These are phyloP conservation scores for Ictalurus punctatus DNA, from an alignment of 2,113 vertebrate genomes.

Conservation along the genomic window DNA sequence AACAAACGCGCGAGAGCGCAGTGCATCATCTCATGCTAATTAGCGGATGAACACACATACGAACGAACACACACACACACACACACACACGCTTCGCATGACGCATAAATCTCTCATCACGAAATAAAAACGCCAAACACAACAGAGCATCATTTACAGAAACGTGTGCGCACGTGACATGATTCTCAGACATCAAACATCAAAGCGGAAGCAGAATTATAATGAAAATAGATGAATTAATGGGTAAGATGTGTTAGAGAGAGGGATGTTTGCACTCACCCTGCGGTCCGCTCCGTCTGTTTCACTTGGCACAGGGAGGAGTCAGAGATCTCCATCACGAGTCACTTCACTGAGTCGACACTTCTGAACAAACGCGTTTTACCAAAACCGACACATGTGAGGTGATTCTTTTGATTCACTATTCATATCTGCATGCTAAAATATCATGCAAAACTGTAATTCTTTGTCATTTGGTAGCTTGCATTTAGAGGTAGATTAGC, in stretches of 20 bases:
- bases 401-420: constrained; percentile 9
- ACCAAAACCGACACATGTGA: not conserved
- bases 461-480: not conserved
- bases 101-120: not conserved
- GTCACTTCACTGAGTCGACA: constrained; percentile 32
- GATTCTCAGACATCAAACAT: not conserved
- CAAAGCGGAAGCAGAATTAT: not conserved
- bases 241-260: not conserved
- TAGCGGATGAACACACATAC: not conserved
- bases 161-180: not conserved
- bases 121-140: not conserved
- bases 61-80: not conserved
- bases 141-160: not conserved
- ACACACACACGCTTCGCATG: not conserved
- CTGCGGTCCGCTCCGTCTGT: constrained; percentile 34
- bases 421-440: not conserved
- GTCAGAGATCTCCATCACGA: constrained; percentile 27
- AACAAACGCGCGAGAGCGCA: constrained; percentile 2
- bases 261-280: constrained; percentile 15
- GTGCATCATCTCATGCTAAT: not conserved
- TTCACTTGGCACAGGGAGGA: constrained; percentile 30
- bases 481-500: not conserved
- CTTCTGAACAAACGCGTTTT: not conserved
- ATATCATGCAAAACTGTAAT: not conserved
- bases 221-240: not conserved